phyloP scores from a whole-genome alignment of 1,140 invertebrate species.

The Drosophila nigromelanica region DNA sequence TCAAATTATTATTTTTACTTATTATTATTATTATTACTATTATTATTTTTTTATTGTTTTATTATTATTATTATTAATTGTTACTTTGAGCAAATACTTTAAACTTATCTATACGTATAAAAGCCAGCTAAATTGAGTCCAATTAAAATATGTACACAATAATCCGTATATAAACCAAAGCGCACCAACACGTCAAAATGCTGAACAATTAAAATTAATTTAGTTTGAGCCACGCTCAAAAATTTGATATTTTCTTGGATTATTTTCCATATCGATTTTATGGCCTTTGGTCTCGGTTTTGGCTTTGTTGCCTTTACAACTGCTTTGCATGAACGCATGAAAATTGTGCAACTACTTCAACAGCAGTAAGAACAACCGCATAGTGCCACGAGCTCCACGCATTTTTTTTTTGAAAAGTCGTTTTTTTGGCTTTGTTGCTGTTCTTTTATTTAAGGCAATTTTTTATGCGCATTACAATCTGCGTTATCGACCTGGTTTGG shows the following conservation, averaged over 20 bases:
- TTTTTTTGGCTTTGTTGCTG: conserved; percentile 49
- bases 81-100: too few relatives aligned
- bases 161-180: conserved; percentile 12
- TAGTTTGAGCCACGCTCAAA: conserved; percentile 26
- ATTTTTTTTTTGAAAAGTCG: conserved; percentile 67
- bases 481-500: conserved; percentile 69
- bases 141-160: too few relatives aligned
- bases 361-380: conserved; percentile 19
- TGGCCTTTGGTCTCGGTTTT: conserved; percentile 64
- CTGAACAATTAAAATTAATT: conserved; percentile 52
- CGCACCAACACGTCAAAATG: conserved; percentile 51
- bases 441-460: conserved; percentile 58
- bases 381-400: conserved; percentile 48
- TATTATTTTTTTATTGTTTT: too few relatives aligned
- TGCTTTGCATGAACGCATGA: conserved; percentile 70
- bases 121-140: too few relatives aligned
- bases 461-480: conserved; percentile 46
- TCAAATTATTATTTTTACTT: background rate
- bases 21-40: background rate
- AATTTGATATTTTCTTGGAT: conserved; percentile 32
- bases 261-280: conserved; percentile 58
- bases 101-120: too few relatives aligned
- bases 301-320: conserved; percentile 69
- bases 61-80: too few relatives aligned
- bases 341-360: conserved; percentile 58